Evolutionary conservation across 2,113 vertebrate species (phyloP).

Genomic region (Laticauda laticaudata): DNA sequence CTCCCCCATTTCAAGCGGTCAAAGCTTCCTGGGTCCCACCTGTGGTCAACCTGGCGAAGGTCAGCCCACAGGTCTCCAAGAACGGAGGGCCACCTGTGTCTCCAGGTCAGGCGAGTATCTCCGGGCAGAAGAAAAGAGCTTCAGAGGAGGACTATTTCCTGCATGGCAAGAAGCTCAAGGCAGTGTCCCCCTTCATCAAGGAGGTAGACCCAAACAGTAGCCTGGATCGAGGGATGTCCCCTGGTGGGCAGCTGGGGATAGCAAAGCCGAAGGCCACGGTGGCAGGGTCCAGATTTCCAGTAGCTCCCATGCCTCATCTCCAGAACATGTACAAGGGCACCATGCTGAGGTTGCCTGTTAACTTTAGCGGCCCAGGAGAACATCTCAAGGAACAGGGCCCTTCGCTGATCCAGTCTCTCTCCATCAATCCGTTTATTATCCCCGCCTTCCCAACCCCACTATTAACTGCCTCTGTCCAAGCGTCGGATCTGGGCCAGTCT

Average conservation of each 20-base stretch:
- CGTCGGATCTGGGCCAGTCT: conserved; percentile 36
- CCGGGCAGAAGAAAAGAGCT: background rate
- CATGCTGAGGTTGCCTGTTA: conserved; percentile 55
- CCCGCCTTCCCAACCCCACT: conserved; percentile 68
- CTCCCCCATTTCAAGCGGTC: conserved; percentile 25
- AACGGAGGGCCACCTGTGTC: background rate
- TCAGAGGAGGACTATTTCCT: conserved; percentile 20
- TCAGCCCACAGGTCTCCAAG: background rate
- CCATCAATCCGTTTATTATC: conserved; percentile 64
- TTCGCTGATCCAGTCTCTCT: background rate
- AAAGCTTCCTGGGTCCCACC: conserved; percentile 67
- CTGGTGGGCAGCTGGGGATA: accelerated
- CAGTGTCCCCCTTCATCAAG: conserved; percentile 45
- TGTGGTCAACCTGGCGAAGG: conserved; percentile 32
- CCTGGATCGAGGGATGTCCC: conserved; percentile 1
- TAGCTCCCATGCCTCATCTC: conserved; percentile 16
- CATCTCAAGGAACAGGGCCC: conserved; percentile 58
- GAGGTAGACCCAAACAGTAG: conserved; percentile 13
- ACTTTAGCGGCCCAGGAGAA: conserved; percentile 36
- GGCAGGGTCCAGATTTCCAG: conserved; percentile 3
- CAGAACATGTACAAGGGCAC: conserved; percentile 57
- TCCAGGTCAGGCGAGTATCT: background rate
- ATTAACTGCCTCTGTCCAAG: conserved; percentile 44
- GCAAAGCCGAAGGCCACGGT: conserved; percentile 36
- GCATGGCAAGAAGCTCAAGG: conserved; percentile 28